Conservation (phyloP, 37 sponge, comb jelly and placozoan species). For the Corticium candelabrum region DNA sequence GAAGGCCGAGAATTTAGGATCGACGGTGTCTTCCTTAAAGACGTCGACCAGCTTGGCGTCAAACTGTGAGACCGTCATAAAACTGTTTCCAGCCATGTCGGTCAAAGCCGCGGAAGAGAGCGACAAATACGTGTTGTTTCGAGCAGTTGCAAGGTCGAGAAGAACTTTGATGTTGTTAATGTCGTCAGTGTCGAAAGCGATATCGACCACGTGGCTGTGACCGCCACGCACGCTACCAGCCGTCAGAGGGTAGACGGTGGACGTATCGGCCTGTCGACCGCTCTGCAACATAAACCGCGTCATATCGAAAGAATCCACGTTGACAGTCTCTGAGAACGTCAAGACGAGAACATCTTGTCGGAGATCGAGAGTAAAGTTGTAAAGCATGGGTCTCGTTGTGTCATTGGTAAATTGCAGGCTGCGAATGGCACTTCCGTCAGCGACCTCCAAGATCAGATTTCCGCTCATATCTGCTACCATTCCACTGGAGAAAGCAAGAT, state of each 20-base stretch:
- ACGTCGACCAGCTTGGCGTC: not conserved
- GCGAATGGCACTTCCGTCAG: constrained; percentile 14
- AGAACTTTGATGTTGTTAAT: constrained; percentile 77
- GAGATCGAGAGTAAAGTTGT: constrained; percentile 53
- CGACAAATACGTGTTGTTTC: constrained; percentile 47
- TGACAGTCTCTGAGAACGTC: constrained; percentile 75
- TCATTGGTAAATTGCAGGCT: constrained; percentile 25
- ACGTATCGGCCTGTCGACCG: not conserved
- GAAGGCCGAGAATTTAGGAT: constrained; percentile 49
- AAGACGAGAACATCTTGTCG: constrained; percentile 49
- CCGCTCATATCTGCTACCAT: constrained; percentile 60
- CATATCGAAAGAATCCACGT: constrained; percentile 7
- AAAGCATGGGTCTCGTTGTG: constrained; percentile 53
- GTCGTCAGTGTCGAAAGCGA: constrained; percentile 23
- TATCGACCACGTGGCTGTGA: not conserved
- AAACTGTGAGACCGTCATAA: constrained; percentile 7
- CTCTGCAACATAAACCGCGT: not conserved
- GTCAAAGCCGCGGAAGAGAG: constrained; percentile 27
- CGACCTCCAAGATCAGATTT: constrained; percentile 42
- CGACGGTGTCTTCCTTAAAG: constrained; percentile 37
- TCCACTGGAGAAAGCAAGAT: constrained; percentile 32
- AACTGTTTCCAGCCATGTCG: constrained; percentile 65
- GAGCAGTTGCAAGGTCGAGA: constrained; percentile 31
- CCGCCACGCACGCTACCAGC: not conserved
- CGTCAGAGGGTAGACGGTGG: not conserved